Base-by-base conservation (phyloP, 30 jellyfish, hydroid and myxozoan genomes). In the Hydractinia echinata region DNA sequence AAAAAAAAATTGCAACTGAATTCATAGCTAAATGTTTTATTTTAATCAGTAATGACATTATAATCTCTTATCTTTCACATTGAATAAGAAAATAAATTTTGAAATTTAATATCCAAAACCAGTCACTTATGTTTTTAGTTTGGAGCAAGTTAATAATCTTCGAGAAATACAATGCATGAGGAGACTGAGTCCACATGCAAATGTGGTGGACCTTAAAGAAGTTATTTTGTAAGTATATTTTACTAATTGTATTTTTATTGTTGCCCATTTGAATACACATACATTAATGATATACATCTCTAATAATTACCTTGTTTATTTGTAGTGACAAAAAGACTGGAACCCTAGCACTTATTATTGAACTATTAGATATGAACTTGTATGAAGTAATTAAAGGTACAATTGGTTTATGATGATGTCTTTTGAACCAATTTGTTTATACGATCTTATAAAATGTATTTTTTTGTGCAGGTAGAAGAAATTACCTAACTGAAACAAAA, bases 151-250 rank as follows among this genome's bases (percentile, higher is more conserved):
- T 52, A 89, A 89, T 76, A 89, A 89, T 68, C 83, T 89, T 60
- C 73, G 96, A 52, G 96, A 89, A 53, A 89, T 89, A 44, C 96
- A 89, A 86, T 91, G 95, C 53, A 89, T 89, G 96, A 61, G 96
- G 53, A 30, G 96, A 68, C 86, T 89, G 10, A 89, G 93, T 74
- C 96, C 96, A 58, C 96, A 89, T 84, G 80, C 92, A 69, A 89
- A 89, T 79, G 84, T 89, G 76, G 96, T 89, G 51, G 93, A 83
- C 50, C 91, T 89, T 9, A 72, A 79, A 80, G 96, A 89, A 73
- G 96, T 89, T 44, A 89, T 89, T 4, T 89, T 89, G 96, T 89
- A 69, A 79, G 96, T 76, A 21, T 21, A 60, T 55, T 39, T 68
- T 14, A 14, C 21, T 68, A 0, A 0, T 68, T 14, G 2, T 30